Evolutionary conservation across 2,888 invertebrate species (phyloP).

Genomic region (Melanchra persicariae): DNA sequence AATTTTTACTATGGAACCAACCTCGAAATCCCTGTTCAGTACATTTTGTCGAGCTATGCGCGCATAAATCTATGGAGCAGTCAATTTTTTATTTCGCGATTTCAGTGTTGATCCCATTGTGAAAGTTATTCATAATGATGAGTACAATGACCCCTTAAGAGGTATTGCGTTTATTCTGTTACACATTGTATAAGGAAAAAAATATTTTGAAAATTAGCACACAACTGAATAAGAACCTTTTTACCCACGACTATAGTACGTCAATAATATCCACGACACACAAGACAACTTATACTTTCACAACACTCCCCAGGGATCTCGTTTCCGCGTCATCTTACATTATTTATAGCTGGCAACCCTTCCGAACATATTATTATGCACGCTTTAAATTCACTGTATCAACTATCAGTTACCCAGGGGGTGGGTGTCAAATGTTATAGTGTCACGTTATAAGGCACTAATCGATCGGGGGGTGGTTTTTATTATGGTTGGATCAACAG

Average conservation of each 20-base stretch:
- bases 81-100: too few relatives aligned
- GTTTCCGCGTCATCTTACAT: constrained; percentile 46
- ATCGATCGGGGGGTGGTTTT: background rate
- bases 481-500: background rate
- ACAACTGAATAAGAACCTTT: background rate
- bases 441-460: constrained; percentile 8
- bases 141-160: too few relatives aligned
- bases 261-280: constrained; percentile 6
- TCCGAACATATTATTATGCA: constrained; percentile 54
- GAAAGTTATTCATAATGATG: too few relatives aligned
- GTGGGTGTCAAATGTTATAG: constrained; percentile 31
- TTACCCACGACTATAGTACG: background rate
- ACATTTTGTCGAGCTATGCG: too few relatives aligned
- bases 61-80: too few relatives aligned
- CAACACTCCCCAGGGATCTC: constrained; percentile 14
- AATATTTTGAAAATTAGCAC: too few relatives aligned
- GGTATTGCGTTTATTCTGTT: too few relatives aligned
- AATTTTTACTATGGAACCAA: too few relatives aligned
- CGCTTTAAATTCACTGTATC: constrained; percentile 55
- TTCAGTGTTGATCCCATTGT: too few relatives aligned
- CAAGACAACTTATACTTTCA: constrained; percentile 24
- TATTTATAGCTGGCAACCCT: constrained; percentile 51
- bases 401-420: constrained; percentile 32
- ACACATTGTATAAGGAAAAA: too few relatives aligned
- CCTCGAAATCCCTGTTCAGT: too few relatives aligned